These are phyloP conservation scores for Miniopterus natalensis DNA, from an alignment of 2,113 vertebrate genomes.

Conservation along the genomic window DNA sequence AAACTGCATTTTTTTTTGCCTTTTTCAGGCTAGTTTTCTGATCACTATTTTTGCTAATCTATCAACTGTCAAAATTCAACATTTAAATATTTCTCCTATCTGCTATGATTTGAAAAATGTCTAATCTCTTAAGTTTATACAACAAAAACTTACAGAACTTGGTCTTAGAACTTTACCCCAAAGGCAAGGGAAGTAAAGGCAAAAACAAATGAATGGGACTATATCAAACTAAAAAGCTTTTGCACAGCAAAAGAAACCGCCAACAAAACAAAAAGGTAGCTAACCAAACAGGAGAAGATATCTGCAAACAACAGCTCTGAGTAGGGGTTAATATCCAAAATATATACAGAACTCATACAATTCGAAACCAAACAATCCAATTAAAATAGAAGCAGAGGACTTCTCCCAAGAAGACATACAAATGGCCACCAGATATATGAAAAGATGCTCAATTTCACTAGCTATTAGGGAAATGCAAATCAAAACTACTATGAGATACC, in stretches of 20 bases:
- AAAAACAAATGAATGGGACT: background rate
- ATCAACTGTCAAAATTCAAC: constrained; percentile 10
- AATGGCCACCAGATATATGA: background rate
- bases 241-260: background rate
- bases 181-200: background rate
- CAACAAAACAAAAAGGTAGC: background rate
- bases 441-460: background rate
- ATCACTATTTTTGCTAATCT: background rate
- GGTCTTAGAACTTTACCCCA: background rate
- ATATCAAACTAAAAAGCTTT: background rate
- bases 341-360: background rate
- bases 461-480: background rate
- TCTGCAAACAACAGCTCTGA: background rate
- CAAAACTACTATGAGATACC: background rate
- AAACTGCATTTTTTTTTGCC: background rate
- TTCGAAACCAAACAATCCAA: background rate
- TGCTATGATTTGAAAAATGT: background rate
- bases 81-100: constrained; percentile 7
- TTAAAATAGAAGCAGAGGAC: background rate
- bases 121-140: constrained; percentile 49
- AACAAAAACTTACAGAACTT: background rate
- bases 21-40: constrained; percentile 48
- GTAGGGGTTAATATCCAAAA: background rate
- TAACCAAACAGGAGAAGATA: background rate
- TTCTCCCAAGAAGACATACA: background rate